Evolutionary conservation across 2,888 invertebrate species (phyloP).

Genomic region (Polydrusus tereticollis): DNA sequence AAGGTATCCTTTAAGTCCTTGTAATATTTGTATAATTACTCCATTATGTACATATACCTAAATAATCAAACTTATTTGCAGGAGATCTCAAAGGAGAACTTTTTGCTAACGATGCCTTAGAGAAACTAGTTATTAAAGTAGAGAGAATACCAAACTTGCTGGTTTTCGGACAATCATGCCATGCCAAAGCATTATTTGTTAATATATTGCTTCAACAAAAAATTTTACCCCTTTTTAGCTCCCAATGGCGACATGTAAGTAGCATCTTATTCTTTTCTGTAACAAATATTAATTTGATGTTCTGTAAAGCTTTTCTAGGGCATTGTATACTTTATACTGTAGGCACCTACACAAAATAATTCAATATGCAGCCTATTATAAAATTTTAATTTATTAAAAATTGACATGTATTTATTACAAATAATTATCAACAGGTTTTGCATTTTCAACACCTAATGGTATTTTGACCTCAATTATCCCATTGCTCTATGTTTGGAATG

Average conservation of each 20-base stretch:
- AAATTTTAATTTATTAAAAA: no score
- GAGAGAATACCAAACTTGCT: conserved; percentile 75
- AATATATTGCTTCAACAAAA: conserved; percentile 79
- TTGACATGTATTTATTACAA: no score
- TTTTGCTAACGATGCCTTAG: conserved; percentile 59
- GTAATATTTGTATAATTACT: no score
- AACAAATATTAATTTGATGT: no score
- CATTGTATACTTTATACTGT: no score
- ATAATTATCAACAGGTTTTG: no score
- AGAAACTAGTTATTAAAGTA: conserved; percentile 59
- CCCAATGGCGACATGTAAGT: conserved; percentile 78
- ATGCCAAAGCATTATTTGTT: conserved; percentile 78
- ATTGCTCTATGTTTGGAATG: no score
- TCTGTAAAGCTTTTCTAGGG: no score
- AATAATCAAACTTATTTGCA: conserved; percentile 44
- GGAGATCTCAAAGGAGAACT: conserved; percentile 64
- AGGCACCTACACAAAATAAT: no score
- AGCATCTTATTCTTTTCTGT: background rate
- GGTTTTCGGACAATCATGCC: conserved; percentile 79
- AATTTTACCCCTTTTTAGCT: conserved; percentile 74
- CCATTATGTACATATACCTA: background rate
- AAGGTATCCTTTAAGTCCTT: background rate
- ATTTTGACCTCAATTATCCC: no score
- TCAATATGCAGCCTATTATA: no score
- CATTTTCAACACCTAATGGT: no score